Base-by-base conservation (phyloP, 2,888 invertebrate genomes). In the Drosophila anomalata region DNA sequence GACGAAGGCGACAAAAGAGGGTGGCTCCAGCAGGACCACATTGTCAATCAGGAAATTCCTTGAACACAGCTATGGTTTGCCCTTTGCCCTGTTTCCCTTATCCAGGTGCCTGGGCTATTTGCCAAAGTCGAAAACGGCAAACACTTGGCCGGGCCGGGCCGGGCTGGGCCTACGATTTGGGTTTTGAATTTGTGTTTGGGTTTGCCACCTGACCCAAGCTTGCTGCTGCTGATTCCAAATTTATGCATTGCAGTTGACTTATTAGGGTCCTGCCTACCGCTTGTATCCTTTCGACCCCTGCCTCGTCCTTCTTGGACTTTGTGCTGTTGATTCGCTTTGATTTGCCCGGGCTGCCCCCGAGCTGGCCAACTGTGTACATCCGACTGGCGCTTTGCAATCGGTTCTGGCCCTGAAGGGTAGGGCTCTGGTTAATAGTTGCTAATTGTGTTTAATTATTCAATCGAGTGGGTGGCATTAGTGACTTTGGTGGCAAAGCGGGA, bases 191-290 rank as follows among this genome's bases (percentile, higher is more conserved):
- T 72, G 52, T 46, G 22, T 29, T 47, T 60, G 73, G 53, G 53
- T 24, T 52, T 46, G 51, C 53, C 65, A 73, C 51, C 66, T 73
- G 55, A 48, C 9, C 67, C 5, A 74, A 33, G 31, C 31, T 70
- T 46, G 58, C 67, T 73, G 44, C 75, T 71, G 33, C 50, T 48
- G 54, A 48, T 58, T 54, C 57, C 8, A 79, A 89, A 84, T 89
- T 84, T 89, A 84, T 84, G 84, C 88, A 86, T 89, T 89, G 86
- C 83, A 77, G 87, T 83, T 84, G 87, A 83, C 89, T 85, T 88
- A 85, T 89, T 84, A 79, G 88, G 89, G 88, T 50, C 39, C 29
- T 20, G 24, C 11, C 7, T 14, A 14, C 41, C 24, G 0, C 4
- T 20, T 22, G 44, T 50, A 44, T 62, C 41, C 50, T 31, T 9